Percentiles rank a stretch among this genome's conserved stretches.
phyloP scores from a whole-genome alignment of 2,888 invertebrate genomes.

The Trichopria drosophilae region DNA sequence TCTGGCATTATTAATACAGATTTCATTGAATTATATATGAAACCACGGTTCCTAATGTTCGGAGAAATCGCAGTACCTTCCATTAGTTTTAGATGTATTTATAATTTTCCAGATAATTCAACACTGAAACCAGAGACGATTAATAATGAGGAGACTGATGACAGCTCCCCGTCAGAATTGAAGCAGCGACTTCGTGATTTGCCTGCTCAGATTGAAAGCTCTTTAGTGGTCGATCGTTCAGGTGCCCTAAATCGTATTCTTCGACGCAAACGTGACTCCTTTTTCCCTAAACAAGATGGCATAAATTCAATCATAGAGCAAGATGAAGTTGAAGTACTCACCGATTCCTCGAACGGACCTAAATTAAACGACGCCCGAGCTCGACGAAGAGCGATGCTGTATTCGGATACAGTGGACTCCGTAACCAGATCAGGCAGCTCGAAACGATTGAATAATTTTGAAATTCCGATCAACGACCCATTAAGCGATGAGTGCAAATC shows the following conservation, averaged over 20 bases:
- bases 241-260: conserved; percentile 5
- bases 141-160: conserved; percentile 21
- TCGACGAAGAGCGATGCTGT: conserved; percentile 37
- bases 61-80: no score
- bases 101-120: no score
- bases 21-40: no score
- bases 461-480: no score
- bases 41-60: no score
- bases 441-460: no score
- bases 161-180: conserved; percentile 14
- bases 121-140: no score
- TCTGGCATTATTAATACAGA: no score
- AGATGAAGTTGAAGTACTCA: conserved; percentile 34
- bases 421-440: no score
- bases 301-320: conserved; percentile 45
- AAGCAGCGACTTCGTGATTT: conserved; percentile 17
- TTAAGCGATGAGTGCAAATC: no score
- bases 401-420: background rate
- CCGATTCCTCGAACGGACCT: background rate
- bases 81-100: no score
- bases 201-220: conserved; percentile 17
- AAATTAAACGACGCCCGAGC: conserved; percentile 32
- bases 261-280: conserved; percentile 14
- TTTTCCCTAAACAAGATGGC: no score
- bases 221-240: conserved; percentile 16